phyloP scores from a whole-genome alignment of 2,888 invertebrate genomes.

The Conistra vaccinii region DNA sequence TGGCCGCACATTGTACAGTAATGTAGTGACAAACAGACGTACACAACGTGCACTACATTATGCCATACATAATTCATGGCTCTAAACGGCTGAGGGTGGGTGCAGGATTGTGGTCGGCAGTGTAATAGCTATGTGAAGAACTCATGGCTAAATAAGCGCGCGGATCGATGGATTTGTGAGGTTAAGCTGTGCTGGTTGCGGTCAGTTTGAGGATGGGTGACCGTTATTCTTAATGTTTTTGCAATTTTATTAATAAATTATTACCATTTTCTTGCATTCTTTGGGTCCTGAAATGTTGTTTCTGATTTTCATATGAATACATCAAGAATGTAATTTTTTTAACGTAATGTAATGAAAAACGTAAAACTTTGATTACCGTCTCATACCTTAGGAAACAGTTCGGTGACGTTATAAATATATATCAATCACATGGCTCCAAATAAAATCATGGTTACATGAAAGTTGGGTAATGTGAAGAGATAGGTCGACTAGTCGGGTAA shows the following conservation, averaged over 20 bases:
- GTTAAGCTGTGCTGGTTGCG: neutral
- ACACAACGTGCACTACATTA: conserved; percentile 67
- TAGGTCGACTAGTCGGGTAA: too few species aligned
- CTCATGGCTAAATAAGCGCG: conserved; percentile 21
- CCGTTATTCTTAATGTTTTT: neutral
- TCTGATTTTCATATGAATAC: too few species aligned
- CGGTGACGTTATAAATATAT: too few species aligned
- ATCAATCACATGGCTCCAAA: too few species aligned
- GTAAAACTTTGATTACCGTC: too few species aligned
- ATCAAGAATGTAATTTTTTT: too few species aligned
- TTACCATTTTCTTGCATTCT: neutral
- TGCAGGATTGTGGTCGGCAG: conserved; percentile 25
- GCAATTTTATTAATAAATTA: too few species aligned
- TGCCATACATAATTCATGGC: conserved; percentile 77
- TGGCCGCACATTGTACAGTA: conserved; percentile 50
- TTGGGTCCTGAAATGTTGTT: too few species aligned
- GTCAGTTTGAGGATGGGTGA: conserved; percentile 27
- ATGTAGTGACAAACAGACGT: conserved; percentile 70
- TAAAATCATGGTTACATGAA: too few species aligned
- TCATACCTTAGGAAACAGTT: too few species aligned
- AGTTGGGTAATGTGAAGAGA: too few species aligned
- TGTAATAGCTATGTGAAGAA: conserved; percentile 49
- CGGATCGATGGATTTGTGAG: conserved; percentile 26
- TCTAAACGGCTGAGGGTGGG: conserved; percentile 48
- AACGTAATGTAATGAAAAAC: neutral